phyloP scores from a whole-genome alignment of 2,888 invertebrate species.

The Diarsia dahlii region DNA sequence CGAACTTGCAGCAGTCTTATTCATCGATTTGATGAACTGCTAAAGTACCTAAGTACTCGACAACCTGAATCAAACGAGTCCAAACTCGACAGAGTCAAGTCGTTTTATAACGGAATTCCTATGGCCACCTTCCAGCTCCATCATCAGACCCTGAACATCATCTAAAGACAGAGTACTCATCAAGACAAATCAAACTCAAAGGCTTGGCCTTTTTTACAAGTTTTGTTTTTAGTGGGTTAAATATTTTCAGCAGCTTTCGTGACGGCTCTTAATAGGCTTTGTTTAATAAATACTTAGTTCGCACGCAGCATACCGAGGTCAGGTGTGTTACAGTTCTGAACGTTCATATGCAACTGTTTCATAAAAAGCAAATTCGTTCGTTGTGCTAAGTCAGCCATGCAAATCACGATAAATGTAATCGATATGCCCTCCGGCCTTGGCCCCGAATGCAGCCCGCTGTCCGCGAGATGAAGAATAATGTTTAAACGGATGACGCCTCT shows the following conservation, averaged over 20 bases:
- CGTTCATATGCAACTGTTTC: constrained; percentile 44
- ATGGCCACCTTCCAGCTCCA: too few species aligned
- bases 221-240: too few species aligned
- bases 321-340: constrained; percentile 12
- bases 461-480: constrained; percentile 84
- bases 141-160: too few species aligned
- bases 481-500: constrained; percentile 71
- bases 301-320: constrained; percentile 55
- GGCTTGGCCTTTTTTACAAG: too few species aligned
- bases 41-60: too few species aligned
- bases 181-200: too few species aligned
- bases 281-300: constrained; percentile 33
- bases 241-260: constrained; percentile 55
- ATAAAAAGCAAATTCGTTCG: constrained; percentile 60
- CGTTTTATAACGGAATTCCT: too few species aligned
- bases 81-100: too few species aligned
- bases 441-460: constrained; percentile 83
- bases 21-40: too few species aligned
- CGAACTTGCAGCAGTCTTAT: too few species aligned
- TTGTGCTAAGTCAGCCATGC: constrained; percentile 73
- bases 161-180: too few species aligned
- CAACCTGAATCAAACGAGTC: too few species aligned
- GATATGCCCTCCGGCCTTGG: constrained; percentile 84
- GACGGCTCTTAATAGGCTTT: constrained; percentile 37
- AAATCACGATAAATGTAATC: constrained; percentile 83